Evolutionary conservation across 2,888 invertebrate genomes (phyloP), one percentile per base, ranked within the genome.

Genomic region (Pristionchus maxplancki): DNA sequence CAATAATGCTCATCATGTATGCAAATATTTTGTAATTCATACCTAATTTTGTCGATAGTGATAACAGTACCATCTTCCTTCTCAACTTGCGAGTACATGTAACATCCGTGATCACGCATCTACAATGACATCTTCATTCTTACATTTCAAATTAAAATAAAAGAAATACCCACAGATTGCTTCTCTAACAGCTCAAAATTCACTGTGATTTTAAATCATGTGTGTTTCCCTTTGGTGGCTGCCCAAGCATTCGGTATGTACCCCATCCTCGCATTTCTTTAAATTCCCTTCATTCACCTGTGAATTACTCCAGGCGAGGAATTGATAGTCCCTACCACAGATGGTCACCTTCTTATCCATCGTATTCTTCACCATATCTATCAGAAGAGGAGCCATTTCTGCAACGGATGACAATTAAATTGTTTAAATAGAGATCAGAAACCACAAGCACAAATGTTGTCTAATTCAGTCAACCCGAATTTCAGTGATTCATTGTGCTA

Each of bases 221-320:
- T 50, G 6, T 11, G 15, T 15, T 1, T 50, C 50, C 15, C 50
- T 17, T 50, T 15, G 1, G 20, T 20, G 13, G 8, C 44, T 50
- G 50, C 4, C n/a, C n/a, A n/a, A n/a, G n/a, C n/a, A n/a, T n/a
- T n/a, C n/a, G n/a, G n/a, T n/a, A n/a, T n/a, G n/a, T n/a, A n/a
- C n/a, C n/a, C n/a, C n/a, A n/a, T n/a, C n/a, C n/a, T n/a, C n/a
- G n/a, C n/a, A n/a, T n/a, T n/a, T n/a, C n/a, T n/a, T n/a, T n/a
- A n/a, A n/a, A n/a, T n/a, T 50, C 50, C 20, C 17, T 50, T 50
- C 11, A 34, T 31, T 6, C 5, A 91, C 89, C 89, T 94, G 94
- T 11, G 94, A 94, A 85, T 94, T 94, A 48, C 92, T 92, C 93
- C 93, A 94, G n/a, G 93, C 93, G 31, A 94, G 90, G 74, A 94